Base-by-base conservation (phyloP, 2,797 vertebrate genomes). In the Urocyon cinereoargenteus region DNA sequence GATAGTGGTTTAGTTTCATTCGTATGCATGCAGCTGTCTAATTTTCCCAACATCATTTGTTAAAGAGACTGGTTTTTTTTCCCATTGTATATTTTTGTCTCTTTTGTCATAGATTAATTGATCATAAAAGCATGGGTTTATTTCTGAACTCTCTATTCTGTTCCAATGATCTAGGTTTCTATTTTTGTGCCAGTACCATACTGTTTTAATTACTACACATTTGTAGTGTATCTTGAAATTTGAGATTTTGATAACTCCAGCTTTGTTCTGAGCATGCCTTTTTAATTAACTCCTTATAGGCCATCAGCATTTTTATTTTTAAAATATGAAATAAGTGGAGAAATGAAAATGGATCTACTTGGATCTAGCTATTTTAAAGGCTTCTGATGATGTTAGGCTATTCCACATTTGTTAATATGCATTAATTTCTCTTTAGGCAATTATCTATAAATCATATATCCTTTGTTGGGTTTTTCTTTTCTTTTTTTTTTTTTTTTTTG, bases 281-380 rank as follows among this genome's bases (percentile, higher is more conserved):
- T 75, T 59, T 49, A 24, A 34, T 49, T 16, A 49, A 18, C 36
- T 90, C 34, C 51, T 84, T 66, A 49, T 4, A n/a, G 91, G 53
- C 40, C 84, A 57, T 88, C 11, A n/a, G 4, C 49, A 68, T 66
- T 88, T 94, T 93, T 64, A 83, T 92, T 86, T 28, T 90, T 94
- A n/a, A 90, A 96, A 78, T 92, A 70, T 28, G 19, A 77, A 95
- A 77, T 57, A 68, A 90, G 7, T 55, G 19, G 40, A 70, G 59
- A 93, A 26, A 88, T 62, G 36, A 95, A 94, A 79, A 36, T 34
- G 7, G 16, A 94, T 66, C 14, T 64, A 75, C 9, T 40, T 95
- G 18, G 59, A 85, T n/a, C 55, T 73, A 59, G 16, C 75, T 5
- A 11, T 51, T 94, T 79, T 84, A 31, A 93, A 94, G 26, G 10